phyloP scores from a whole-genome alignment of 2,888 invertebrate genomes.

The Drosophila kuntzei region DNA sequence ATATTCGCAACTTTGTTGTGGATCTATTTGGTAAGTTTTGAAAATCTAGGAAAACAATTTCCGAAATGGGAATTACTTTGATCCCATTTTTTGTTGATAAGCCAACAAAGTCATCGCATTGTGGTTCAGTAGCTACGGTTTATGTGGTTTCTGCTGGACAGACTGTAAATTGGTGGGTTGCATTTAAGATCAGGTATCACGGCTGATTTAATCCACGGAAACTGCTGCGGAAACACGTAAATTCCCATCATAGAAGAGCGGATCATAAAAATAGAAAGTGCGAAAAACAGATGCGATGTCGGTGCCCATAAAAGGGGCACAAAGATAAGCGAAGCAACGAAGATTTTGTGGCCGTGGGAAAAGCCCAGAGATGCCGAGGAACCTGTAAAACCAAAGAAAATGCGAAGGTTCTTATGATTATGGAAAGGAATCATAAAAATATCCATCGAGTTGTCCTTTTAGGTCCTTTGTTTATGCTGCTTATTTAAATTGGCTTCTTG shows the following conservation, averaged over 20 bases:
- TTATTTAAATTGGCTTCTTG: slow-evolving; percentile 82
- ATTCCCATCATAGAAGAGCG: slow-evolving; percentile 57
- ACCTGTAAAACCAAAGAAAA: slow-evolving; percentile 25
- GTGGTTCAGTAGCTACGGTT: slow-evolving; percentile 5
- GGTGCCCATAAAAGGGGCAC: slow-evolving; percentile 71
- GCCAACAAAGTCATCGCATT: slow-evolving; percentile 17
- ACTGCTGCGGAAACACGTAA: slow-evolving; percentile 51
- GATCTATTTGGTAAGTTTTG: not conserved
- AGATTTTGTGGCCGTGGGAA: slow-evolving; percentile 67
- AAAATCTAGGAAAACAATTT: not conserved
- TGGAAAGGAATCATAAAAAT: slow-evolving; percentile 57
- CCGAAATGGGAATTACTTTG: not conserved
- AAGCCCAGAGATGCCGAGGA: slow-evolving; percentile 50
- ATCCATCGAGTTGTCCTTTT: slow-evolving; percentile 47
- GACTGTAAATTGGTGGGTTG: not conserved
- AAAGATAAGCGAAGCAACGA: slow-evolving; percentile 27
- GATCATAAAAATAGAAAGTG: slow-evolving; percentile 33
- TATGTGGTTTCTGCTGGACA: not conserved
- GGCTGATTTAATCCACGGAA: slow-evolving; percentile 33
- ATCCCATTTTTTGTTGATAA: slow-evolving; percentile 5
- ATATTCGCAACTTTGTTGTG: slow-evolving; percentile 1
- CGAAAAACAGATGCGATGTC: slow-evolving; percentile 59
- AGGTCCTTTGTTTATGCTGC: slow-evolving; percentile 77
- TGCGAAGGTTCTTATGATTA: slow-evolving; percentile 9
- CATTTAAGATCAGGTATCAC: slow-evolving; percentile 14